These are phyloP conservation scores for Sebastes vulpes DNA, from an alignment of 2,797 vertebrate genomes.

Conservation along the genomic window DNA sequence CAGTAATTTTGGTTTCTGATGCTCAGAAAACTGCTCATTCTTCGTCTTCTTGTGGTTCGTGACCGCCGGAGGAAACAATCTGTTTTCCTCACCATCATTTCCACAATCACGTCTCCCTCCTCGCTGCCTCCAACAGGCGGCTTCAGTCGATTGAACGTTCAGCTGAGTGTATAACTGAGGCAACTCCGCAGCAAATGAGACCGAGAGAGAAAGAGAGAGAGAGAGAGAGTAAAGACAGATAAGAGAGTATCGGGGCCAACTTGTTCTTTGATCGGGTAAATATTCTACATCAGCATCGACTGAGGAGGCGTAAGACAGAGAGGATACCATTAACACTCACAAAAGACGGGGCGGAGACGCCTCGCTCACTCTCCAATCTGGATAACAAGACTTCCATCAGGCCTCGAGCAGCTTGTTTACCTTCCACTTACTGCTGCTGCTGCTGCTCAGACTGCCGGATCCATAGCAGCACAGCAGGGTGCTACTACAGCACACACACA, in stretches of 20 bases:
- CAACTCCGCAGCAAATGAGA: too few relatives aligned
- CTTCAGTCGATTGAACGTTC: too few relatives aligned
- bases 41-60: too few relatives aligned
- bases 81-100: background rate
- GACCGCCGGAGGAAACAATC: background rate
- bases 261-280: too few relatives aligned
- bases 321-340: background rate
- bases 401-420: constrained; percentile 41
- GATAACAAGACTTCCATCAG: constrained; percentile 26
- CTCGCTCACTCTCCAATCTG: background rate
- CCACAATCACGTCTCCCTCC: background rate
- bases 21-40: too few relatives aligned
- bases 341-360: background rate
- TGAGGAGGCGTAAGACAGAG: background rate
- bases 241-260: too few relatives aligned
- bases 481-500: background rate
- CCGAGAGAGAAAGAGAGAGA: background rate
- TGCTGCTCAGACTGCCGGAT: constrained; percentile 13
- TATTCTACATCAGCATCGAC: background rate
- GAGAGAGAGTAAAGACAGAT: too few relatives aligned
- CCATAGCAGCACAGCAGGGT: constrained; percentile 11
- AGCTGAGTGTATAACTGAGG: too few relatives aligned
- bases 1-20: too few relatives aligned
- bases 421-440: constrained; percentile 28
- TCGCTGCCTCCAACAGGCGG: too few relatives aligned